Base-by-base conservation (phyloP, 2,888 invertebrate species). In the Agrotis puta region DNA sequence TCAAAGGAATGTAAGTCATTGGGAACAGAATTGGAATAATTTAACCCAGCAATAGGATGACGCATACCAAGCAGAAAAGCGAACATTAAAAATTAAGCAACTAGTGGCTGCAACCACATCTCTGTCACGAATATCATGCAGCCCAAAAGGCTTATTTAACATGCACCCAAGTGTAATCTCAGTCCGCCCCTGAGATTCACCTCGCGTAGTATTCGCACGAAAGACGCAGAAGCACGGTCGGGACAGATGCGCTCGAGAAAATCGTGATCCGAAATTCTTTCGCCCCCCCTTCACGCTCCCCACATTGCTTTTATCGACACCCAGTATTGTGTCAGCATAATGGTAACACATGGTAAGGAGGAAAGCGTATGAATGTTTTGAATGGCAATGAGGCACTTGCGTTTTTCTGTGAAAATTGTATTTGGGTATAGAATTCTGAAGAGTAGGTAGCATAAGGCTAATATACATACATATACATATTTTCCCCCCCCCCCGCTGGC, bases 181-280 rank as follows among this genome's bases (percentile, higher is more conserved):
- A 93, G 76, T 92, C 64, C 94, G 83, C 76, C 89, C 81, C 93
- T 93, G 92, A 73, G 11, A 50, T 48, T 68, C 74, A 79, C 75
- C 80, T 79, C 84, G 79, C 85, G 84, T 83, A 66, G 82, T 91
- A 94, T 92, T 93, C 93, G 83, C 75, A 76, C 91, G 92, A 94
- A 94, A 95, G 94, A 91, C 94, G 92, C 87, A 82, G 85, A 87
- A 89, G 88, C 90, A 90, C 89, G 91, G 88, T 88, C 89, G 88
- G 91, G 92, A 89, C 93, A 94, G 94, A 94, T 92, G 93, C 92
- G 92, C 91, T 89, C 89, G 89, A 91, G 91, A 91, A 88, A 91
- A 92, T 91, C 92, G 92, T 92, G 93, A 92, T 90, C 86, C 87
- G 87, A 89, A 90, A 89, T 86, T 78, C 80, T 81, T 77, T 71